Evolutionary conservation across 2,113 vertebrate genomes (phyloP).

Genomic region (Ceratotherium simum): DNA sequence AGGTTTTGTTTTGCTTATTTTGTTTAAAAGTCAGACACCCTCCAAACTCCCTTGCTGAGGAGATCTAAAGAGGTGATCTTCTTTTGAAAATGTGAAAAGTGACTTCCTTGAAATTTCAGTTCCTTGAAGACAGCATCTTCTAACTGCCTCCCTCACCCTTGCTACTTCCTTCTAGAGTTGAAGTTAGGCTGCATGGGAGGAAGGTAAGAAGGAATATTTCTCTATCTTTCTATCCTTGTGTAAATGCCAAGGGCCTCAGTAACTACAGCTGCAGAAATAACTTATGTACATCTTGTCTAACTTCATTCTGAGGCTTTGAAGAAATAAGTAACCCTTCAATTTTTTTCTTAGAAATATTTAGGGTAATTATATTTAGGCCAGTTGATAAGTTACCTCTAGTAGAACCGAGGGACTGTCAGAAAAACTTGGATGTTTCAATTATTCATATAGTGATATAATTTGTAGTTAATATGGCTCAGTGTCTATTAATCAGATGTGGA

Average conservation of each 20-base stretch:
- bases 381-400: neutral
- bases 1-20: neutral
- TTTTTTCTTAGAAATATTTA: constrained; percentile 29
- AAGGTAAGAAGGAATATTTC: accelerated
- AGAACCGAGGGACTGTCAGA: neutral
- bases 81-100: neutral
- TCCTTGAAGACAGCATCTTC: neutral
- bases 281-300: neutral
- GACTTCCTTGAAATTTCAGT: neutral
- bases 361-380: constrained; percentile 9
- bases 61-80: neutral
- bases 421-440: constrained; percentile 32
- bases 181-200: neutral
- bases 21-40: neutral
- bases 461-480: neutral
- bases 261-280: neutral
- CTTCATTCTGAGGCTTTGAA: constrained; percentile 16
- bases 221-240: neutral
- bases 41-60: neutral
- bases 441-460: constrained; percentile 34
- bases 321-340: constrained; percentile 26
- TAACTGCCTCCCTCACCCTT: neutral
- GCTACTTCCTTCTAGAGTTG: neutral
- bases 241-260: neutral
- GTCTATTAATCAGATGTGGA: constrained; percentile 34